phyloP scores from a whole-genome alignment of 2,888 invertebrate species.

The Melangyna quadrimaculata region DNA sequence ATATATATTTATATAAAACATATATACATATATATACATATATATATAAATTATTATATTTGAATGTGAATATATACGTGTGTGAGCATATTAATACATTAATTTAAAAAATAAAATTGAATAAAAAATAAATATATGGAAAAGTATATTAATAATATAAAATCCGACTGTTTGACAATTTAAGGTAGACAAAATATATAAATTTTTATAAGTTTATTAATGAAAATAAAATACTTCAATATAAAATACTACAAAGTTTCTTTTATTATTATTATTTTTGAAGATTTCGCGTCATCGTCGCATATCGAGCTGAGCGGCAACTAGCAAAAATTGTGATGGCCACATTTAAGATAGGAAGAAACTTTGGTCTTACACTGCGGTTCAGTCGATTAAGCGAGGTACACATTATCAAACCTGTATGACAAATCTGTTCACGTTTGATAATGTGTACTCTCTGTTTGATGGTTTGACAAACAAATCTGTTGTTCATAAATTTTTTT shows the following conservation, averaged over 20 bases:
- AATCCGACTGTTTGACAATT: conserved; percentile 70
- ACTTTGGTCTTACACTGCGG: no score
- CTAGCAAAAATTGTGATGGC: no score
- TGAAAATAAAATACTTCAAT: conserved; percentile 68
- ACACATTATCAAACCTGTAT: no score
- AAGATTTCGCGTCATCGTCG: no score
- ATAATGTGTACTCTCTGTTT: no score
- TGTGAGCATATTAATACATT: background rate
- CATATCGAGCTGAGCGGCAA: no score
- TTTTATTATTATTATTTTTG: background rate
- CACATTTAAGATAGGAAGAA: no score
- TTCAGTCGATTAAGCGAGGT: no score
- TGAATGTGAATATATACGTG: conserved; percentile 38
- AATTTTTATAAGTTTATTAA: conserved; percentile 69
- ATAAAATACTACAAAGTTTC: conserved; percentile 10
- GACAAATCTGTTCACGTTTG: no score
- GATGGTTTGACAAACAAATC: no score
- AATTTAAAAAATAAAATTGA: background rate
- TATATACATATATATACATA: conserved; percentile 8
- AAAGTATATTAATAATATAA: conserved; percentile 46
- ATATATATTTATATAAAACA: conserved; percentile 6
- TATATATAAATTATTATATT: conserved; percentile 39
- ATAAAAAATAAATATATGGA: conserved; percentile 1
- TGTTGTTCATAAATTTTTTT: no score
- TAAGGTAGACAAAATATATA: conserved; percentile 69